Base-by-base conservation (phyloP, 92 coral and sea anemone genomes). In the Phenganax subtilis region DNA sequence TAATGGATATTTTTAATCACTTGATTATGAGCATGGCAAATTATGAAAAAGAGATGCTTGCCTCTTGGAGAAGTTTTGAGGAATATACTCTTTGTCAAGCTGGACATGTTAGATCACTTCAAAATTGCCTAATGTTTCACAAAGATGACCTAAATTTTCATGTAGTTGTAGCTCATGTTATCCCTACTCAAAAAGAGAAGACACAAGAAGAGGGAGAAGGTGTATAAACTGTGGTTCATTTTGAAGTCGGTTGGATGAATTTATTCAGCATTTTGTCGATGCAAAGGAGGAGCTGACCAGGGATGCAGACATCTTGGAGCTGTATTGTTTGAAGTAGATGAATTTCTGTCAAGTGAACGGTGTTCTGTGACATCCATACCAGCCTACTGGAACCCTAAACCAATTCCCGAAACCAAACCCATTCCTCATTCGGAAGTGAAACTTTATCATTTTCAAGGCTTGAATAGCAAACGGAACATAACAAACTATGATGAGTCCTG, bases 271-370 rank as follows among this genome's bases (percentile, higher is more conserved):
- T 90, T 84, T 82, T 90, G 91, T 82, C 76, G 82, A 75, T 86
- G 93, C 72, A 82, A 89, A 84, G 87, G 91, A 71, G 91, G 92
- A 12, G 75, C 88, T 55, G 93, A 90, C 85, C 88, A 88, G 80
- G 93, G 93, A 6, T 90, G 89, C 75, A 85, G 85, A 82, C 90
- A 91, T 72, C 85, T 90, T 72, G 88, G 93, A 56, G 88, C 89
- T 28, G 86, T 81, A 8, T 78, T 89, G 80, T 89, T 89, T 72
- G 87, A 89, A 67, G 71, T 89, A 3, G 88, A 89, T 71, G 90
- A 89, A 60, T 89, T 86, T 80, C 71, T 80, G 12, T 87, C 88
- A 15, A 85, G 79, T 76, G 75, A 84, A 73, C 82, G 80, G 84
- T 51, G 83, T 31, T 90, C 89, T 63, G 87, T 88, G 17, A 89